A percentile compares a stretch with the other conserved stretches of the same genome.
phyloP scores from a whole-genome alignment of 2,113 vertebrate species.

The Apteryx owenii region DNA sequence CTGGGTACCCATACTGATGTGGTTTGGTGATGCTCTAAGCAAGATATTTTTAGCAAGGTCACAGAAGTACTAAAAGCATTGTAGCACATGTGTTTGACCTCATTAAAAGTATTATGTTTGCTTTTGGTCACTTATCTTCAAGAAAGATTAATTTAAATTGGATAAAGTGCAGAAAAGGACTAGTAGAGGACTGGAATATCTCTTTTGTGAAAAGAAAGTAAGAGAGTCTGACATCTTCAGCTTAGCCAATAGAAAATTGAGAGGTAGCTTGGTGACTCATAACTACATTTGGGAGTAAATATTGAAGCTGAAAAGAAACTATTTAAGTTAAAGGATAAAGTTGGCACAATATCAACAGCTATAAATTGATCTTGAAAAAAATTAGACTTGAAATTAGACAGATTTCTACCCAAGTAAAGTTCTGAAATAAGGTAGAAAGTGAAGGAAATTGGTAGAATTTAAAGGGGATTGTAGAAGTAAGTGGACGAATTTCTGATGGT shows the following conservation, averaged over 20 bases:
- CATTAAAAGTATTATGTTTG: not conserved
- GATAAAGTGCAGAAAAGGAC: not conserved
- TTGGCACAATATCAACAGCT: not conserved
- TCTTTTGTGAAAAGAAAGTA: not conserved
- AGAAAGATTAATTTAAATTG: not conserved
- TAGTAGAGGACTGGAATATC: not conserved
- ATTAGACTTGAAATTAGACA: not conserved
- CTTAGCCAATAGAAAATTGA: not conserved
- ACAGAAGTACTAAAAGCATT: not conserved
- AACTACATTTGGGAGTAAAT: not conserved
- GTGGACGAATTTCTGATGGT: not conserved
- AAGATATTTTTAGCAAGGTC: not conserved
- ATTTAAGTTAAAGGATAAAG: not conserved
- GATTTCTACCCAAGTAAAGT: not conserved
- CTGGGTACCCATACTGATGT: not conserved
- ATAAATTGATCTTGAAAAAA: not conserved
- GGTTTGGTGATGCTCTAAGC: rapidly evolving
- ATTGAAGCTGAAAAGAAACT: not conserved
- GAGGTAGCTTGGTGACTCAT: not conserved
- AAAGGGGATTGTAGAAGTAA: not conserved
- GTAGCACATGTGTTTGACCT: not conserved
- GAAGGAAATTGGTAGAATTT: not conserved
- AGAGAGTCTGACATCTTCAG: not conserved
- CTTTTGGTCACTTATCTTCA: not conserved
- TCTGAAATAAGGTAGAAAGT: not conserved